Conservation (phyloP, 2,113 vertebrate genomes). For the Menidia beryllina region DNA sequence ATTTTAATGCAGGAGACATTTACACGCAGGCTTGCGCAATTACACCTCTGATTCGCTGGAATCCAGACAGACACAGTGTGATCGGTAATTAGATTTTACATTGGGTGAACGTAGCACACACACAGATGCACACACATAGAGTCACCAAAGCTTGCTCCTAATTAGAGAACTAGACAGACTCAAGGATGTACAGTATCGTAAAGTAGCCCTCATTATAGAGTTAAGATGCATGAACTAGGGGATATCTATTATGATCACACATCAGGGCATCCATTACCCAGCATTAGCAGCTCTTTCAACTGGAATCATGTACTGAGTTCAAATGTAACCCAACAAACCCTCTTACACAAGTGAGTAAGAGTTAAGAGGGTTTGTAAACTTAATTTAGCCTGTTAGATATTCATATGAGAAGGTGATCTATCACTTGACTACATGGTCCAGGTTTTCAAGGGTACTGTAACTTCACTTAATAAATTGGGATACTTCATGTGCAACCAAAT, state of each 20-base stretch:
- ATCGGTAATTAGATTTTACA: constrained; percentile 84
- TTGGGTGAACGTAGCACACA: constrained; percentile 59
- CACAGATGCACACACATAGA: constrained; percentile 22
- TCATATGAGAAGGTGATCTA: constrained; percentile 65
- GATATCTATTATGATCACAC: constrained; percentile 77
- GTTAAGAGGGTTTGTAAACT: constrained; percentile 71
- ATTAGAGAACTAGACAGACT: constrained; percentile 79
- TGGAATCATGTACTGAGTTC: constrained; percentile 63
- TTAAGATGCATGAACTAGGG: constrained; percentile 71
- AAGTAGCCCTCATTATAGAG: constrained; percentile 80
- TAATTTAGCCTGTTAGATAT: constrained; percentile 69
- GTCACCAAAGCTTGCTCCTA: constrained; percentile 76
- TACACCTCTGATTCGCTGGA: constrained; percentile 80
- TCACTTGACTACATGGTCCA: constrained; percentile 42
- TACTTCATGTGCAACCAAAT: constrained; percentile 56
- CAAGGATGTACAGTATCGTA: constrained; percentile 71
- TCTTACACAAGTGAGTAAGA: constrained; percentile 52
- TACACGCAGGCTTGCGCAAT: constrained; percentile 77
- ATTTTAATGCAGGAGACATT: constrained; percentile 82
- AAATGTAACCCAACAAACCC: constrained; percentile 64
- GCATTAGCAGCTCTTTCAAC: constrained; percentile 75
- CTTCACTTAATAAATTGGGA: constrained; percentile 57
- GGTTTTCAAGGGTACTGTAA: constrained; percentile 50
- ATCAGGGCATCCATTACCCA: constrained; percentile 74
- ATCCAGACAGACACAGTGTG: constrained; percentile 79